Evolutionary conservation across 2,113 vertebrate species (phyloP).

Genomic region (Felis chaus): DNA sequence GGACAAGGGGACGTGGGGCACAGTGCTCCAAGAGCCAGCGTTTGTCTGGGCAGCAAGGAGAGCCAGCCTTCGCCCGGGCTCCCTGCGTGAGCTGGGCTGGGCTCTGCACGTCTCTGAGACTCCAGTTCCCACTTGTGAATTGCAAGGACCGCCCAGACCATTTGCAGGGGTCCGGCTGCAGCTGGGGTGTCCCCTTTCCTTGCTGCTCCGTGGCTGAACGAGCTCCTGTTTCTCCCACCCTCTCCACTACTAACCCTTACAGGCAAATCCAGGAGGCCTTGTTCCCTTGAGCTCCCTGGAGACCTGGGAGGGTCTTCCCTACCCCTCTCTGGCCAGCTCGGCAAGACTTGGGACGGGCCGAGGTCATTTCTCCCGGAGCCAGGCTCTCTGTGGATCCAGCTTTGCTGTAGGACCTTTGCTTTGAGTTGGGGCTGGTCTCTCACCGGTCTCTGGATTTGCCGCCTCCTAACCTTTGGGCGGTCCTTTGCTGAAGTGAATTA

Average conservation of each 20-base stretch:
- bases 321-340: not conserved
- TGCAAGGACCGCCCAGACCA: fast-evolving
- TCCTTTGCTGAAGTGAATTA: not conserved
- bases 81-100: not conserved
- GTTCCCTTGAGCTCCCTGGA: not conserved
- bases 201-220: not conserved
- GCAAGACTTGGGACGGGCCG: not conserved
- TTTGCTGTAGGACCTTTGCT: not conserved
- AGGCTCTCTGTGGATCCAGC: not conserved
- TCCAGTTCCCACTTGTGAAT: not conserved
- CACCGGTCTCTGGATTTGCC: not conserved
- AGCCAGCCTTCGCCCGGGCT: not conserved
- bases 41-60: not conserved
- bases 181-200: not conserved
- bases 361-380: fast-evolving
- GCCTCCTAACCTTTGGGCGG: not conserved
- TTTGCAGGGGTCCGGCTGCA: not conserved
- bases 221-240: not conserved
- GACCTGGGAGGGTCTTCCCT: too few species aligned
- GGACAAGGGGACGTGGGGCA: not conserved
- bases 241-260: not conserved
- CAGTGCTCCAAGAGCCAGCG: not conserved
- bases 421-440: not conserved
- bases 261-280: not conserved
- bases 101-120: not conserved